Evolutionary conservation across 1,140 invertebrate genomes (phyloP).

Genomic region (Linepithema humile): DNA sequence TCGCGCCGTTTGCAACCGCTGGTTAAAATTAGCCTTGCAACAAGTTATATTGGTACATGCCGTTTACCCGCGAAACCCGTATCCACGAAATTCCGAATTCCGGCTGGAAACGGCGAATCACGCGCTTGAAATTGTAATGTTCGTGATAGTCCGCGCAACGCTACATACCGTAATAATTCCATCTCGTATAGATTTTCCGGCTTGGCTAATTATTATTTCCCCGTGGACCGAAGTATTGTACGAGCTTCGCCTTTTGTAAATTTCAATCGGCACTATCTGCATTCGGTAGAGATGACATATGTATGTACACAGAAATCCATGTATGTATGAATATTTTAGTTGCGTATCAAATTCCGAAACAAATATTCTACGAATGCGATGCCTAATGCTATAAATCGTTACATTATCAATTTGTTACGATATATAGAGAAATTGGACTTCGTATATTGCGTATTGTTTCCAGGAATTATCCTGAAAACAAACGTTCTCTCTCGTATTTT

Average conservation of each 20-base stretch:
- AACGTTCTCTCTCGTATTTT: neutral
- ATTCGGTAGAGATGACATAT: neutral
- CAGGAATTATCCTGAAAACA: conserved; percentile 29
- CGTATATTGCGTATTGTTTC: conserved; percentile 3
- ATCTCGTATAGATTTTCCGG: conserved; percentile 30
- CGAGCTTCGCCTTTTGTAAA: conserved; percentile 17
- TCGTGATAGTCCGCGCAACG: conserved; percentile 32
- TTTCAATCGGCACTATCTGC: conserved; percentile 16
- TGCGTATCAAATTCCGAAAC: neutral
- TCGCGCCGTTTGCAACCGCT: conserved; percentile 44
- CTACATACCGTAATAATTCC: conserved; percentile 31
- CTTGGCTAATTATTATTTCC: conserved; percentile 50
- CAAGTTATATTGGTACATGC: conserved; percentile 55
- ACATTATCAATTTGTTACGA: conserved; percentile 9
- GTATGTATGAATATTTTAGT: neutral
- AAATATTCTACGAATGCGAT: neutral
- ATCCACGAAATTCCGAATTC: conserved; percentile 44
- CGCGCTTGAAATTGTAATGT: conserved; percentile 50
- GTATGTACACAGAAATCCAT: neutral
- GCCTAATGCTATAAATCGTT: neutral
- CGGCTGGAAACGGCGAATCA: conserved; percentile 41
- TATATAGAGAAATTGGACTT: neutral
- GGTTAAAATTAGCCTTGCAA: conserved; percentile 53
- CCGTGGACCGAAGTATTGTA: neutral
- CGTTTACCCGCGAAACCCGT: conserved; percentile 28